These are phyloP conservation scores for Pygoscelis adeliae DNA, from an alignment of 2,113 vertebrate species.

Conservation along the genomic window DNA sequence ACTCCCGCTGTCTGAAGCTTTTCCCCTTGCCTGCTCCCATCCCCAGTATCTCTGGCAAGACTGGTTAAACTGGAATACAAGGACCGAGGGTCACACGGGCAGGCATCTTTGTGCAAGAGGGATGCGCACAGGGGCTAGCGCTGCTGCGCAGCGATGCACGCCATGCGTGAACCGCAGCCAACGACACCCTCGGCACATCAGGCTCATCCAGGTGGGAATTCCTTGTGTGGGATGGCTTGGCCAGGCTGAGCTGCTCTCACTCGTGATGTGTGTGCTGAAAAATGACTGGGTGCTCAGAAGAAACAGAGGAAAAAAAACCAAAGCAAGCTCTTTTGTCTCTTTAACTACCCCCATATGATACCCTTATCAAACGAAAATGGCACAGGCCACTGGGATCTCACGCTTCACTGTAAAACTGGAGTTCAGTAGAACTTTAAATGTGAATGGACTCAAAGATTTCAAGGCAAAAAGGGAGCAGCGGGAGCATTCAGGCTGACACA, in stretches of 20 bases:
- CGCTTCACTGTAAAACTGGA: background rate
- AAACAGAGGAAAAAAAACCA: background rate
- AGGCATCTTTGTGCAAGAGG: background rate
- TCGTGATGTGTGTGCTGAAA: background rate
- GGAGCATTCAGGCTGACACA: background rate
- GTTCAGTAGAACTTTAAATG: background rate
- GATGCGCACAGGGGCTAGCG: fast-evolving
- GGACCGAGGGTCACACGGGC: background rate
- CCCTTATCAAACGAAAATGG: background rate
- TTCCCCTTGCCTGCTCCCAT: background rate
- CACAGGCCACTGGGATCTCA: background rate
- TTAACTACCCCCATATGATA: background rate
- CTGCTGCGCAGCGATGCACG: background rate
- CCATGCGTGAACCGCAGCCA: background rate
- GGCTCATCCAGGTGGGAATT: background rate
- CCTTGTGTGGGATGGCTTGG: background rate
- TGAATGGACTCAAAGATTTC: background rate
- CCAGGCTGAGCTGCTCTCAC: background rate
- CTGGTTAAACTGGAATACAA: background rate
- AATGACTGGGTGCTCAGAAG: background rate
- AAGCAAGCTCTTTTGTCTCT: background rate
- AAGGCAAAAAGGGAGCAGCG: background rate
- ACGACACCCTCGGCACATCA: fast-evolving
- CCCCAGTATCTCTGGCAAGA: background rate
- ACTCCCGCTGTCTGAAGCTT: background rate